phyloP scores from a whole-genome alignment of 2,888 invertebrate genomes.

The Dendrolimus houi region DNA sequence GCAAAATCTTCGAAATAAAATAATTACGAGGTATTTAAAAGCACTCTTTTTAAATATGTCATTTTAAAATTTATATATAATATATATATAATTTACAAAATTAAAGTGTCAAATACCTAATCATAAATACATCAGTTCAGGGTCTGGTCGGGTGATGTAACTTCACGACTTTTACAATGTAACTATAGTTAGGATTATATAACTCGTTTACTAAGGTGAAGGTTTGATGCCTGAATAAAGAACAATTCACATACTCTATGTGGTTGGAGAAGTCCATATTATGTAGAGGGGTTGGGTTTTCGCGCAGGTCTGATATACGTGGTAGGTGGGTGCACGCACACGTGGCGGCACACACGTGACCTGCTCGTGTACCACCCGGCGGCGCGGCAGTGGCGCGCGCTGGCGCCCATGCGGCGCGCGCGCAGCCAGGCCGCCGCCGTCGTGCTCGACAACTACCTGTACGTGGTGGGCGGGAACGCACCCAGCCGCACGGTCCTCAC shows the following conservation, averaged over 20 bases:
- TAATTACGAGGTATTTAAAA: too few species aligned
- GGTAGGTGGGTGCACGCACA: constrained; percentile 92
- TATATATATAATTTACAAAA: too few species aligned
- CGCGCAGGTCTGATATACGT: constrained; percentile 87
- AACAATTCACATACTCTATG: not conserved
- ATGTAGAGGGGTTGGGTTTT: not conserved
- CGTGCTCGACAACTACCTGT: constrained; percentile 88
- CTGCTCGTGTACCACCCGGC: constrained; percentile 88
- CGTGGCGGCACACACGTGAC: constrained; percentile 87
- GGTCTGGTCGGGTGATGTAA: too few species aligned
- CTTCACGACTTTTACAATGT: too few species aligned
- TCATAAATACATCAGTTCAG: too few species aligned
- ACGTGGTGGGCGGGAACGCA: constrained; percentile 93
- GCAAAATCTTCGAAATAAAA: too few species aligned
- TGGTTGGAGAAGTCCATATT: not conserved
- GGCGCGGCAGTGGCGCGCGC: constrained; percentile 85
- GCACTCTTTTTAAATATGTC: too few species aligned
- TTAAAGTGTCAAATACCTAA: too few species aligned
- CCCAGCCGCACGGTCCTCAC: constrained; percentile 86
- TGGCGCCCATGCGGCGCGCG: constrained; percentile 87
- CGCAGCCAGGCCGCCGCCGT: constrained; percentile 94
- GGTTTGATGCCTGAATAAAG: not conserved
- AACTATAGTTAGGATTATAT: too few species aligned
- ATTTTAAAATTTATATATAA: too few species aligned
- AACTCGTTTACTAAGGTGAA: constrained; percentile 1